Evolutionary conservation across 2,797 vertebrate genomes (phyloP), one percentile per base, ranked within the genome.

Genomic region (Buceros bicornis): DNA sequence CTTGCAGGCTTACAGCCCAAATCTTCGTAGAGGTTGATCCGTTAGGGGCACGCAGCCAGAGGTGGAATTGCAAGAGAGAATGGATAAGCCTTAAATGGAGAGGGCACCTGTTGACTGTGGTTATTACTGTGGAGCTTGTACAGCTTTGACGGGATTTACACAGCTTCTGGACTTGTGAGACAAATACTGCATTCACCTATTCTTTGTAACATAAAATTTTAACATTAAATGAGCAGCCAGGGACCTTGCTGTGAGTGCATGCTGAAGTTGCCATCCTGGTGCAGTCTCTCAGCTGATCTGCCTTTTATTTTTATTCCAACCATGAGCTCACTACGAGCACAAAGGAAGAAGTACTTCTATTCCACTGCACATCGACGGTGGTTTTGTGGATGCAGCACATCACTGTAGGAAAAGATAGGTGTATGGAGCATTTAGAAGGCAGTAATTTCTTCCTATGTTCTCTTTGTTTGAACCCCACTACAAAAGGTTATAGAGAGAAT

Each of bases 401-500:
- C 28, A 14, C 8, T 54, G 17, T n/a, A 47, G 88, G 37, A 87
- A 77, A 54, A 79, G 74, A 61, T n/a, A 82, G 48, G 42, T 79
- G 65, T 58, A 67, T 70, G 76, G 78, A 95, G 50, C 25, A 4
- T 62, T 91, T 65, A 76, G 77, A 84, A 83, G 60, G 77, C 45
- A 82, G 86, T 86, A 18, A 91, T 94, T 93, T 69, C 43, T 90
- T 85, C 71, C 60, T 51, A 51, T 0, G 1, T 50, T 81, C 35
- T 45, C 40, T 26, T 56, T 76, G 82, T 31, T 51, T 8, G 8
- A 95, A 48, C 45, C 29, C 70, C 26, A 7, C 29, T 58, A 42
- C 56, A 93, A 71, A 95, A 97, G 14, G 54, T 61, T 96, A 57
- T 56, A 10, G 47, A 70, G 40, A n/a, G 48, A 95, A 93, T 80